Evolutionary conservation across 1,140 invertebrate species (phyloP).

Genomic region (Trachymyrmex cornetzi): DNA sequence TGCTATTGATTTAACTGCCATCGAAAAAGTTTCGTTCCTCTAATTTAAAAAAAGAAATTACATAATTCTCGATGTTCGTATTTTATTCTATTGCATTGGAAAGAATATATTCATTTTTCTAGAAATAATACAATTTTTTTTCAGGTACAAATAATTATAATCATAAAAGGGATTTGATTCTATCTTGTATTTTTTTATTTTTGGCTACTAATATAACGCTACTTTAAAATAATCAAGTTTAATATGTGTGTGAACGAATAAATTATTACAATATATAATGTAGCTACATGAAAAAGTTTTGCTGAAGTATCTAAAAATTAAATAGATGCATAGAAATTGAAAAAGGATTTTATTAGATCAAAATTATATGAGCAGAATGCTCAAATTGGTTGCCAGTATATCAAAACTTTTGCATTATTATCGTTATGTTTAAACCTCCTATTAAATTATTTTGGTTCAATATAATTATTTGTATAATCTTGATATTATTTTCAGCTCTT

Average conservation of each 20-base stretch:
- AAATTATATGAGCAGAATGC: too few species aligned
- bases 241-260: neutral
- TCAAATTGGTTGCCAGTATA: too few species aligned
- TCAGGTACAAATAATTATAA: neutral
- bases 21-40: neutral
- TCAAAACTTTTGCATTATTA: too few species aligned
- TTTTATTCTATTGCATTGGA: neutral
- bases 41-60: conserved; percentile 9
- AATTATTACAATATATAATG: neutral
- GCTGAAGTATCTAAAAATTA: too few species aligned
- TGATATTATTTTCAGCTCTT: too few species aligned
- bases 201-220: neutral
- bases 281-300: neutral
- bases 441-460: too few species aligned
- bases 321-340: too few species aligned
- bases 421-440: too few species aligned
- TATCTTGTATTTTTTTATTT: neutral
- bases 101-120: neutral
- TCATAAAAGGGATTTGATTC: neutral
- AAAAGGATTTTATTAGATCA: too few species aligned
- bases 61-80: neutral
- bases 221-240: neutral
- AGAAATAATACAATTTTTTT: neutral
- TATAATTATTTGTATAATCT: too few species aligned
- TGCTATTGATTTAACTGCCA: neutral